Conservation (phyloP, 2,113 vertebrate genomes). For the Meleagris gallopavo region DNA sequence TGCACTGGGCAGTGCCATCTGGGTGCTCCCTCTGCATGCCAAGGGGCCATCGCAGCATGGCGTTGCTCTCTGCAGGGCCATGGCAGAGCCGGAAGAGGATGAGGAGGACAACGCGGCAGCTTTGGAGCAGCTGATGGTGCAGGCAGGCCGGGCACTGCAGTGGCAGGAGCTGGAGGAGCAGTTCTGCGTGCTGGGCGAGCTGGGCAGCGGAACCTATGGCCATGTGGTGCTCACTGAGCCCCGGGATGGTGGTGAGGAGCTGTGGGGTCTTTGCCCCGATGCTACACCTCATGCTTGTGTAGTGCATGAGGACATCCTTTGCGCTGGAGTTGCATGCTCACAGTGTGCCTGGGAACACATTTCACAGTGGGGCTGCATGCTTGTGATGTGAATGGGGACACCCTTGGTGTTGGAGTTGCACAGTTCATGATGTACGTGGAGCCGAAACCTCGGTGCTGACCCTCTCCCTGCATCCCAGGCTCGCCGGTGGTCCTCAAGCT, state of each 20-base stretch:
- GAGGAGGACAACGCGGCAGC: slow-evolving; percentile 71
- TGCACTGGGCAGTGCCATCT: neutral
- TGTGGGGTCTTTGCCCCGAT: neutral
- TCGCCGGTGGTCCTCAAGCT: slow-evolving; percentile 89
- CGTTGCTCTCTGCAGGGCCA: neutral
- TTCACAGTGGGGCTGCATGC: too few relatives aligned
- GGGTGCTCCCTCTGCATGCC: neutral
- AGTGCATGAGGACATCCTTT: neutral
- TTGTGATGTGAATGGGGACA: neutral
- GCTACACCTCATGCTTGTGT: neutral
- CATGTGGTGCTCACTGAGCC: slow-evolving; percentile 88
- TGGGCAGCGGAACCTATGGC: slow-evolving; percentile 90
- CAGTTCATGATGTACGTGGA: too few relatives aligned
- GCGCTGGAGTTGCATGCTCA: too few relatives aligned
- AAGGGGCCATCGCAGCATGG: neutral
- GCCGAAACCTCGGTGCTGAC: neutral
- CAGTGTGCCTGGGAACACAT: too few relatives aligned
- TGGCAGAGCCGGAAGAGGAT: neutral
- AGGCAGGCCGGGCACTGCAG: slow-evolving; percentile 81
- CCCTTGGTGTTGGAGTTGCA: neutral
- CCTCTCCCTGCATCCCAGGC: slow-evolving; percentile 66
- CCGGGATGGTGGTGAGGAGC: slow-evolving; percentile 51
- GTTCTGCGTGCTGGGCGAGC: slow-evolving; percentile 84
- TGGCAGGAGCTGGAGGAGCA: slow-evolving; percentile 80
- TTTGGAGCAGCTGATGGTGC: slow-evolving; percentile 85